Conservation (phyloP, 2,888 invertebrate genomes). For the Brenthis hecate region DNA sequence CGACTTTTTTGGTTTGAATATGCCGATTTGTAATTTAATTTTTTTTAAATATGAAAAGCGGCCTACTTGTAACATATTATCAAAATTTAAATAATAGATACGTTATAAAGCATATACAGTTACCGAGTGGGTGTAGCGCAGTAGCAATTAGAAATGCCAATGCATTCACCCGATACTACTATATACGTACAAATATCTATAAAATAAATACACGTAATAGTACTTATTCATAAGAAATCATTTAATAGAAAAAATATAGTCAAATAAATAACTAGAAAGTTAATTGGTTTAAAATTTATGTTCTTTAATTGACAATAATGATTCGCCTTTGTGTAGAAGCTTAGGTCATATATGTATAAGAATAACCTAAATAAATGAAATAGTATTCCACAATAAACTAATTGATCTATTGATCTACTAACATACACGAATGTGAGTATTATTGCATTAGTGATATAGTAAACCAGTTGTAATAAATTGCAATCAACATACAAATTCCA, state of each 20-base stretch:
- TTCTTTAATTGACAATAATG: slow-evolving; percentile 31
- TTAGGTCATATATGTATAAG: slow-evolving; percentile 22
- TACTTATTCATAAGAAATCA: slow-evolving; percentile 2
- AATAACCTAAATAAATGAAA: slow-evolving; percentile 32
- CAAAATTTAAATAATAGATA: no score
- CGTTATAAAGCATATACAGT: slow-evolving; percentile 42
- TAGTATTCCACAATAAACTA: slow-evolving; percentile 30
- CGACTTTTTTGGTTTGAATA: background rate
- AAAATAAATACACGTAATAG: slow-evolving; percentile 14
- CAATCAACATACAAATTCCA: slow-evolving; percentile 15
- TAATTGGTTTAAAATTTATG: slow-evolving; percentile 25
- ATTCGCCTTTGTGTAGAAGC: slow-evolving; percentile 22
- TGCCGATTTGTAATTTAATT: background rate
- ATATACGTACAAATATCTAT: background rate
- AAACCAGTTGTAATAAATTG: slow-evolving; percentile 23
- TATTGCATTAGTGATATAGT: slow-evolving; percentile 14
- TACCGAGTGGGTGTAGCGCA: slow-evolving; percentile 49
- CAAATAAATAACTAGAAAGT: slow-evolving; percentile 25
- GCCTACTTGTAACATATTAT: no score
- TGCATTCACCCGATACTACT: slow-evolving; percentile 25
- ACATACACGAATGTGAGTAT: slow-evolving; percentile 24
- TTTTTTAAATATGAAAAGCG: background rate
- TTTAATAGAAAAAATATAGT: slow-evolving; percentile 5
- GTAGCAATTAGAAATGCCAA: slow-evolving; percentile 53
- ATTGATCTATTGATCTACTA: slow-evolving; percentile 36